These are phyloP conservation scores for Silurus lanzhouensis DNA, from an alignment of 2,797 vertebrate species.

Conservation along the genomic window DNA sequence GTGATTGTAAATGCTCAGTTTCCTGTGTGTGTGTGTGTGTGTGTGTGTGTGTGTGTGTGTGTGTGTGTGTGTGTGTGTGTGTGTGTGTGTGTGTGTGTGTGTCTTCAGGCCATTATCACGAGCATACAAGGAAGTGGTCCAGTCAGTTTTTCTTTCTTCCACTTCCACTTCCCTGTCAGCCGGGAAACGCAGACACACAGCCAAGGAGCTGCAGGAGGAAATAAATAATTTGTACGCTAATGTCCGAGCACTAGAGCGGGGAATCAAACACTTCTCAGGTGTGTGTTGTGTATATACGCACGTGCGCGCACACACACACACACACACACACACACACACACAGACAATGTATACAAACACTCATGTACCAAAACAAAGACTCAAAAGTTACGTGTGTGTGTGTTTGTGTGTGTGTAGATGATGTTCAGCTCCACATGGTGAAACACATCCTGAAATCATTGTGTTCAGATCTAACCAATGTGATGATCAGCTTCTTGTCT, in stretches of 20 bases:
- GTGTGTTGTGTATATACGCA: background rate
- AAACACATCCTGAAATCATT: slow-evolving; percentile 90
- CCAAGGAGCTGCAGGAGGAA: slow-evolving; percentile 95
- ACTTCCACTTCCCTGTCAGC: slow-evolving; percentile 75
- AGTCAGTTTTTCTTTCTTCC: slow-evolving; percentile 84
- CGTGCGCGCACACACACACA: background rate
- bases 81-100: background rate
- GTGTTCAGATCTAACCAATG: slow-evolving; percentile 89
- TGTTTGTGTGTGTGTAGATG: slow-evolving; percentile 73
- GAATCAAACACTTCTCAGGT: slow-evolving; percentile 87
- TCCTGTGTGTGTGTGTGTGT: too few species aligned
- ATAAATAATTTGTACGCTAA: slow-evolving; percentile 90
- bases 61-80: too few species aligned
- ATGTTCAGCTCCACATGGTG: slow-evolving; percentile 83
- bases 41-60: background rate
- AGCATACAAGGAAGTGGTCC: slow-evolving; percentile 87
- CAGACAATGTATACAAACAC: background rate
- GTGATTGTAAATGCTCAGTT: background rate
- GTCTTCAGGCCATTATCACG: slow-evolving; percentile 83
- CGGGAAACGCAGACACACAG: slow-evolving; percentile 83
- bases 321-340: background rate
- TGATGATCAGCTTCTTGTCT: slow-evolving; percentile 90
- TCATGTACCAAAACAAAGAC: background rate
- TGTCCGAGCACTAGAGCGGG: slow-evolving; percentile 91
- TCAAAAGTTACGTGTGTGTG: background rate